Base-by-base conservation (phyloP, 2,888 invertebrate genomes). In the Melanchra persicariae region DNA sequence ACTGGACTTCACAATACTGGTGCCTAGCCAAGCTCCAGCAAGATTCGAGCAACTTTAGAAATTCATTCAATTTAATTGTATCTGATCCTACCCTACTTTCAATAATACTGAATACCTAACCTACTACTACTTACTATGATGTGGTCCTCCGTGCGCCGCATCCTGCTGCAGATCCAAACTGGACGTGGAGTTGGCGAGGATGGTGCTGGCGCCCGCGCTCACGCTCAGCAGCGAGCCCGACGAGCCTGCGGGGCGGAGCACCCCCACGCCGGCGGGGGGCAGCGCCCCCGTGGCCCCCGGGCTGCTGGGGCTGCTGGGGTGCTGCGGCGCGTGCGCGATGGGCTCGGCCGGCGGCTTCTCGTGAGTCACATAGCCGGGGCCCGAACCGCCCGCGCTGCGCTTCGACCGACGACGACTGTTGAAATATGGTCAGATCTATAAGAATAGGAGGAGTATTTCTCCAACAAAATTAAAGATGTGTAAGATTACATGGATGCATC, bases 161-260 rank as follows among this genome's bases (percentile, higher is more conserved):
- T 85, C 85, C 43, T 82, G 87, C 10, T 91, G 76, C 64, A 91
- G 73, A 74, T 96, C 93, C 74, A 96, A 87, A 82, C 95, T 95
- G 87, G 92, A 92, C 79, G 89, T 92, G 62, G 95, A 95, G 74
- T 96, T 96, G 24, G 97, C 97, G 54, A 97, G 93, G 70, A 97
- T 97, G 58, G 96, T 96, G 81, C 96, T 96, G 67, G 97, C 96
- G 57, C 96, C 96, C 12, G 96, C 96, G 30, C 96, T 96, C 74
- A 97, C 95, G 84, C 96, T 96, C 85, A 96, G 95, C 87, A 96
- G 91, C 4, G 96, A 96, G 62, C 96, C 96, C 19, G 65, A 73
- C 1, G 61, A 70, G 47, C 37, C 72, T 2, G 55, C 70, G 40
- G 45, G 67, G 24, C 61, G 71, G 66, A 57, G 75, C 74, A 58